Percentiles rank a stretch among this genome's conserved stretches.
These are phyloP conservation scores for Trichogramma dendrolimi DNA, from an alignment of 2,888 invertebrate genomes.

Conservation along the genomic window DNA sequence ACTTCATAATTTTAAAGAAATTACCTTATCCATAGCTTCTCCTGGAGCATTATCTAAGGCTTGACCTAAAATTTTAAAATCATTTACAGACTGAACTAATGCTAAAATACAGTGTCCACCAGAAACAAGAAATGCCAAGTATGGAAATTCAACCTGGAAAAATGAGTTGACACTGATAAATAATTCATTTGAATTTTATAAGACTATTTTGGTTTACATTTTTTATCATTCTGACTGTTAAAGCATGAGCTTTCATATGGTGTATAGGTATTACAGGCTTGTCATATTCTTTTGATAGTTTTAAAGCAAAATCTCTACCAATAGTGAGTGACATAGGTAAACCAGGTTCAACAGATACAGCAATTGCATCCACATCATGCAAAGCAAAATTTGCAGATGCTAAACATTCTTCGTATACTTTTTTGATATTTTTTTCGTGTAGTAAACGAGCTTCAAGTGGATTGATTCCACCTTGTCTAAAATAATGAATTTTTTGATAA, in stretches of 20 bases:
- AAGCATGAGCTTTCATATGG: conserved; percentile 98
- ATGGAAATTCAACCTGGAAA: conserved; percentile 73
- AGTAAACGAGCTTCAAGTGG: conserved; percentile 80
- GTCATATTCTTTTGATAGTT: conserved; percentile 61
- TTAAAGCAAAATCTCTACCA: conserved; percentile 78
- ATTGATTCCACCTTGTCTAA: conserved; percentile 81
- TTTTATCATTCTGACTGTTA: conserved; percentile 75
- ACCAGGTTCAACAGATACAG: conserved; percentile 89
- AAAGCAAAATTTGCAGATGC: conserved; percentile 58
- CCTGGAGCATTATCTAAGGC: conserved; percentile 85
- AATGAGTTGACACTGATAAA: conserved; percentile 25
- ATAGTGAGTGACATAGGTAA: conserved; percentile 71
- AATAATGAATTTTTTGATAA: conserved; percentile 29
- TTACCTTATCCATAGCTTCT: conserved; percentile 87
- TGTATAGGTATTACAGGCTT: conserved; percentile 93
- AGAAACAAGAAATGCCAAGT: conserved; percentile 81
- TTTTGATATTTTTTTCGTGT: conserved; percentile 74
- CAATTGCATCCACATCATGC: conserved; percentile 77
- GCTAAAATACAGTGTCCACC: conserved; percentile 88
- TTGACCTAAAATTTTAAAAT: conserved; percentile 77
- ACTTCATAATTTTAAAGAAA: background rate
- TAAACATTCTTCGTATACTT: conserved; percentile 68
- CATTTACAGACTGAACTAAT: conserved; percentile 67
- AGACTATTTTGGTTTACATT: conserved; percentile 47
- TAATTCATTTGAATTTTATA: background rate